Evolutionary conservation across 1,140 invertebrate species (phyloP).

Genomic region (Rhizoglyphus robini): DNA sequence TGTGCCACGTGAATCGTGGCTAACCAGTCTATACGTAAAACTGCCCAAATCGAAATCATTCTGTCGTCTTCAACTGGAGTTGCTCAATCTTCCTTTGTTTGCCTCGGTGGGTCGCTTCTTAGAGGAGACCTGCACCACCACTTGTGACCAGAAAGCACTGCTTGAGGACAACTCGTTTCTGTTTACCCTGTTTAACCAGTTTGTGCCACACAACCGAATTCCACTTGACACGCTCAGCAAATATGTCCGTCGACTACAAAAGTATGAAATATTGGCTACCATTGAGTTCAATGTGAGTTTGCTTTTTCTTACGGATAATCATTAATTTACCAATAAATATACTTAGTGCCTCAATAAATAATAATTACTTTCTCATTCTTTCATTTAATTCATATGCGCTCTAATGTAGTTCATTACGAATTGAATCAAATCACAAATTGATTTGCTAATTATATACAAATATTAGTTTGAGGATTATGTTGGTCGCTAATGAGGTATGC

Average conservation of each 20-base stretch:
- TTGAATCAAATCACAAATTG: no score
- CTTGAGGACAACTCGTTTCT: slow-evolving; percentile 7
- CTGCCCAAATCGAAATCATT: slow-evolving; percentile 12
- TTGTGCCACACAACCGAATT: slow-evolving; percentile 12
- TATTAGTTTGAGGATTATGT: background rate
- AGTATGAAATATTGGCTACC: slow-evolving; percentile 1
- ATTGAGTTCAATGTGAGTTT: slow-evolving; percentile 11
- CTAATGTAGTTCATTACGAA: no score
- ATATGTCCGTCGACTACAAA: background rate
- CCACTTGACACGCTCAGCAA: background rate
- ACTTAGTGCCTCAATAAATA: background rate
- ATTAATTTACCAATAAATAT: no score
- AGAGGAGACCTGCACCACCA: background rate
- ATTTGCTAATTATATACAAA: no score
- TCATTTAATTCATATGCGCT: no score
- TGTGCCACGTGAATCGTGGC: slow-evolving; percentile 6
- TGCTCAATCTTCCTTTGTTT: slow-evolving; percentile 11
- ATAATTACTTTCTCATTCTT: background rate
- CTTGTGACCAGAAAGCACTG: background rate
- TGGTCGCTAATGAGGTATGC: no score
- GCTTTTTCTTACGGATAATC: background rate
- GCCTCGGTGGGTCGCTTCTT: background rate
- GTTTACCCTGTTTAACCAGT: slow-evolving; percentile 7
- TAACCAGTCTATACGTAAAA: slow-evolving; percentile 8
- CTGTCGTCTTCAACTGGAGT: background rate